phyloP scores from a whole-genome alignment of 2,888 invertebrate species.

The Gandaritis pyraliata region DNA sequence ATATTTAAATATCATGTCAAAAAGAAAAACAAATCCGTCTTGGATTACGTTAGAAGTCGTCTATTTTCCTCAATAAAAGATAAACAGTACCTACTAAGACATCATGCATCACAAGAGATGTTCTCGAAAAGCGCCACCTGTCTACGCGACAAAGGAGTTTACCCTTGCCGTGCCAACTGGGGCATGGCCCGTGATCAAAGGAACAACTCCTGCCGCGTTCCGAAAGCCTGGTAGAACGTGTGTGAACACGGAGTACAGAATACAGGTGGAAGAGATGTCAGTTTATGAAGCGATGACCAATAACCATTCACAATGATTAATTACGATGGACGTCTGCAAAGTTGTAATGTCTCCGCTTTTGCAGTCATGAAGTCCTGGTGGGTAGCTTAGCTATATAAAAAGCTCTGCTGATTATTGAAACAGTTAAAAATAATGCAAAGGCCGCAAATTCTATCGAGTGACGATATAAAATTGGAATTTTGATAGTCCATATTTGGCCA shows the following conservation, averaged over 20 bases:
- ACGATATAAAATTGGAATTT: no score
- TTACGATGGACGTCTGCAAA: no score
- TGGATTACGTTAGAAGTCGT: constrained; percentile 5
- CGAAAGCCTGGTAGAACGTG: constrained; percentile 59
- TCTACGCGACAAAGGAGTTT: constrained; percentile 56
- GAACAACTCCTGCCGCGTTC: constrained; percentile 60
- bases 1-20: neutral
- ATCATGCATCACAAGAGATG: constrained; percentile 33
- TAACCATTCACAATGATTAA: no score
- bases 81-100: constrained; percentile 23
- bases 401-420: no score
- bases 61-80: constrained; percentile 20
- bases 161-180: constrained; percentile 61
- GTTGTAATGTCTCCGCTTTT: no score
- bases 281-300: neutral
- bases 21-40: neutral
- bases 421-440: no score
- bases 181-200: constrained; percentile 63
- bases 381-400: no score
- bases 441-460: no score
- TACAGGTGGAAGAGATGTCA: constrained; percentile 1
- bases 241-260: constrained; percentile 36
- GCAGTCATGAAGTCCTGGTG: no score
- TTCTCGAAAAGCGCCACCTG: constrained; percentile 42
- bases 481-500: no score